Percentiles rank a stretch among this genome's conserved stretches.
These are phyloP conservation scores for Hypothenemus hampei DNA, from an alignment of 1,140 invertebrate genomes.

Conservation along the genomic window DNA sequence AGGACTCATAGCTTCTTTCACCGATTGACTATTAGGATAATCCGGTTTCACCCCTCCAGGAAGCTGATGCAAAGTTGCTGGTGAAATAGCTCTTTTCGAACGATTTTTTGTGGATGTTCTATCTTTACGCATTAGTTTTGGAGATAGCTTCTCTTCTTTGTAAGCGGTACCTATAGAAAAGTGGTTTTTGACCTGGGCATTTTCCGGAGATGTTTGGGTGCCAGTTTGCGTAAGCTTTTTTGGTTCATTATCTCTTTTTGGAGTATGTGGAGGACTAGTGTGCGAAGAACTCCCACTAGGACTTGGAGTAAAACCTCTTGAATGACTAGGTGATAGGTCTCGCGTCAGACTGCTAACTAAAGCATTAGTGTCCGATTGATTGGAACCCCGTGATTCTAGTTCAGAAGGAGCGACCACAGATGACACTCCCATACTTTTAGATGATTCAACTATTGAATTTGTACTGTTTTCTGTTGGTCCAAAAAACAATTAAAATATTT, in stretches of 20 bases:
- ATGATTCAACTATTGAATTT: slow-evolving; percentile 51
- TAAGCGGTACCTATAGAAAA: slow-evolving; percentile 57
- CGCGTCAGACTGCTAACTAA: slow-evolving; percentile 47
- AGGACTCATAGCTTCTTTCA: slow-evolving; percentile 83
- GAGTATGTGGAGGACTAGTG: slow-evolving; percentile 52
- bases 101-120: slow-evolving; percentile 48
- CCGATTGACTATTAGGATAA: slow-evolving; percentile 46
- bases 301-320: slow-evolving; percentile 56
- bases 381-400: slow-evolving; percentile 52
- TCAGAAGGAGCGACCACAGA: slow-evolving; percentile 44
- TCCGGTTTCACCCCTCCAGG: slow-evolving; percentile 35
- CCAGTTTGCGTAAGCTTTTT: slow-evolving; percentile 62
- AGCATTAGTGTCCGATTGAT: slow-evolving; percentile 62
- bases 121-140: slow-evolving; percentile 60
- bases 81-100: slow-evolving; percentile 60
- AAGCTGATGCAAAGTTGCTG: slow-evolving; percentile 48
- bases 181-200: slow-evolving; percentile 51
- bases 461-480: slow-evolving; percentile 44
- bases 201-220: slow-evolving; percentile 72
- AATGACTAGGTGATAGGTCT: slow-evolving; percentile 48
- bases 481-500: background rate
- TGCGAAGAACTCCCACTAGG: slow-evolving; percentile 56
- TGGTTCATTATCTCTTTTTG: slow-evolving; percentile 42
- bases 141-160: slow-evolving; percentile 57
- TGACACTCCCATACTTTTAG: slow-evolving; percentile 54